Percentiles rank a stretch among this genome's conserved stretches.
Conservation (phyloP, 92 coral and sea anemone species). For the Zoanthus solanderi region DNA sequence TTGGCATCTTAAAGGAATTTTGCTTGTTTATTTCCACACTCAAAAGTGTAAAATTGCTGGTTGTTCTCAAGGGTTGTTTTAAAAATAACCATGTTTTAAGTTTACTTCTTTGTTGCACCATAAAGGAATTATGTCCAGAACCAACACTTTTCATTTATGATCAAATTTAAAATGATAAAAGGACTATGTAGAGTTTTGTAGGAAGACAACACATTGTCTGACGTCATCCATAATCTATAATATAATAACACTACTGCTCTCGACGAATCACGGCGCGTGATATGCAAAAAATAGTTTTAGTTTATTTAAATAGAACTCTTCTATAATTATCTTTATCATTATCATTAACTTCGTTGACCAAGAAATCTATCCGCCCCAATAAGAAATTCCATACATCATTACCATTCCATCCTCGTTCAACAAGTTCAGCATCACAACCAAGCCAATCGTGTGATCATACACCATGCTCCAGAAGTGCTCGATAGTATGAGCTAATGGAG, state of each 20-base stretch:
- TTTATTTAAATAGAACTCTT: neutral
- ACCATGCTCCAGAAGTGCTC: conserved; percentile 58
- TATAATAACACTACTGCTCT: neutral
- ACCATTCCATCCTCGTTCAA: conserved; percentile 28
- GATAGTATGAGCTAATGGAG: conserved; percentile 35
- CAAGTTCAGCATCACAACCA: conserved; percentile 47
- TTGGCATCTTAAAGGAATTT: no score
- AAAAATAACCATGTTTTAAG: no score
- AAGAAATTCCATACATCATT: neutral
- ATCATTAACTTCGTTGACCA: neutral
- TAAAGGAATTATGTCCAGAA: no score
- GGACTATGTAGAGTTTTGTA: neutral
- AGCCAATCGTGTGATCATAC: conserved; percentile 22
- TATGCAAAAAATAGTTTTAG: neutral
- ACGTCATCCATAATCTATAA: neutral
- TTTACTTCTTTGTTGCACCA: no score
- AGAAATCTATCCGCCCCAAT: neutral
- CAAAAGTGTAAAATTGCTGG: no score
- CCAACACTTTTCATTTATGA: no score
- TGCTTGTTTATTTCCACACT: no score
- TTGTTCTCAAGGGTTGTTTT: no score
- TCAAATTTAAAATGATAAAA: no score
- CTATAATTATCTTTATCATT: neutral
- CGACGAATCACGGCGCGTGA: neutral
- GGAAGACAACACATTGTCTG: neutral